Evolutionary conservation across 2,113 vertebrate genomes (phyloP).

Genomic region (Morone chrysops): DNA sequence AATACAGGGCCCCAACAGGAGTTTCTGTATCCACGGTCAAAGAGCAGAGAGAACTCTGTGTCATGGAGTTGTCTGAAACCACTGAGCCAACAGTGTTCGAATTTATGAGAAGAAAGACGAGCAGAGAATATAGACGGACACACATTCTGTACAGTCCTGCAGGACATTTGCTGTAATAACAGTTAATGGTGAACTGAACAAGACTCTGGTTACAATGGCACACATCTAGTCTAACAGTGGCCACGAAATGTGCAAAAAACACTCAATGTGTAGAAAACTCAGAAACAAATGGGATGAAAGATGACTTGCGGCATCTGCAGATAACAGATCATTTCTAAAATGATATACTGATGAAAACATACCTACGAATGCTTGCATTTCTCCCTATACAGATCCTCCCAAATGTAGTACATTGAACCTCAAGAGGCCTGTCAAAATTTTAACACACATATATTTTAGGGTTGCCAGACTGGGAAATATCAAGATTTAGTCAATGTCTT

Average conservation of each 20-base stretch:
- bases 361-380: too few relatives aligned
- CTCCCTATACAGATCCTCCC: too few relatives aligned
- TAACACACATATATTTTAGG: too few relatives aligned
- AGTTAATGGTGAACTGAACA: neutral
- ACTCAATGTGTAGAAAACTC: too few relatives aligned
- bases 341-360: too few relatives aligned
- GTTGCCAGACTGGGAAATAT: neutral
- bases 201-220: neutral
- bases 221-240: too few relatives aligned
- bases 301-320: too few relatives aligned
- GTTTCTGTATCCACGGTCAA: slow-evolving; percentile 5
- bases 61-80: neutral
- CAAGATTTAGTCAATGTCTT: neutral
- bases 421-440: too few relatives aligned
- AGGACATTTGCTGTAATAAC: neutral
- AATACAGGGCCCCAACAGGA: neutral
- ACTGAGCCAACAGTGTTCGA: neutral
- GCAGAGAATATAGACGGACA: neutral
- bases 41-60: neutral
- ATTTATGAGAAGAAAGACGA: neutral
- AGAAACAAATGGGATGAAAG: too few relatives aligned
- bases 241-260: too few relatives aligned
- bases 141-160: neutral
- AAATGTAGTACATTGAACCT: too few relatives aligned
- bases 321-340: too few relatives aligned